A percentile compares a stretch with the other conserved stretches of the same genome.
Conservation (phyloP, 2,888 invertebrate genomes). For the Melitaea athalia region DNA sequence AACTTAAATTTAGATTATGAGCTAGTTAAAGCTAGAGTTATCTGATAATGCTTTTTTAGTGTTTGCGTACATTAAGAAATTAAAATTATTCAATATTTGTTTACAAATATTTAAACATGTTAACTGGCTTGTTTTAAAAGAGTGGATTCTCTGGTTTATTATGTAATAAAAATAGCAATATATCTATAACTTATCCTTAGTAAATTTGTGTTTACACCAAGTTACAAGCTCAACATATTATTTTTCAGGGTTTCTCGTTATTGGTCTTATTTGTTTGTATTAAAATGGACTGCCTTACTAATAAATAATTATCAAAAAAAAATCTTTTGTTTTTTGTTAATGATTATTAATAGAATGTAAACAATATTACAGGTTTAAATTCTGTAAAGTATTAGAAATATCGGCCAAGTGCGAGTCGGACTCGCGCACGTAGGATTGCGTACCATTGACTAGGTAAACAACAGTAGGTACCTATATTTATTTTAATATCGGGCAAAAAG, state of each 20-base stretch:
- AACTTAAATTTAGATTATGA: constrained; percentile 1
- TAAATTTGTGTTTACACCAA: neutral
- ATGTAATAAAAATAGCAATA: neutral
- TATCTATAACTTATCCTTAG: neutral
- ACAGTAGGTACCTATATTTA: too few relatives aligned
- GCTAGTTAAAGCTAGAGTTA: constrained; percentile 18
- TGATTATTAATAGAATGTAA: neutral
- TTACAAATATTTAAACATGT: neutral
- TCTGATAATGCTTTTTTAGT: neutral
- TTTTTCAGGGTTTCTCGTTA: constrained; percentile 5
- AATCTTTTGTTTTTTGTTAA: constrained; percentile 25
- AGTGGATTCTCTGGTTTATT: neutral
- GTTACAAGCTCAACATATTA: neutral
- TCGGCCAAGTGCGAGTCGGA: too few relatives aligned
- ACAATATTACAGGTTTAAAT: neutral
- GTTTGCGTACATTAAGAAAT: neutral
- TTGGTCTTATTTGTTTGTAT: constrained; percentile 39
- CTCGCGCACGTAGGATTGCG: too few relatives aligned
- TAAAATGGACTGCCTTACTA: constrained; percentile 50
- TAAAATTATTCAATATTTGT: neutral
- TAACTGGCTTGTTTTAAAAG: neutral
- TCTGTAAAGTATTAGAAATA: too few relatives aligned
- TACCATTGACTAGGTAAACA: too few relatives aligned
- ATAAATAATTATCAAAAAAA: constrained; percentile 49
- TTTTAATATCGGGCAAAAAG: too few relatives aligned